These are phyloP conservation scores for Limnephilus auricula DNA, from an alignment of 2,888 invertebrate genomes.

Conservation along the genomic window DNA sequence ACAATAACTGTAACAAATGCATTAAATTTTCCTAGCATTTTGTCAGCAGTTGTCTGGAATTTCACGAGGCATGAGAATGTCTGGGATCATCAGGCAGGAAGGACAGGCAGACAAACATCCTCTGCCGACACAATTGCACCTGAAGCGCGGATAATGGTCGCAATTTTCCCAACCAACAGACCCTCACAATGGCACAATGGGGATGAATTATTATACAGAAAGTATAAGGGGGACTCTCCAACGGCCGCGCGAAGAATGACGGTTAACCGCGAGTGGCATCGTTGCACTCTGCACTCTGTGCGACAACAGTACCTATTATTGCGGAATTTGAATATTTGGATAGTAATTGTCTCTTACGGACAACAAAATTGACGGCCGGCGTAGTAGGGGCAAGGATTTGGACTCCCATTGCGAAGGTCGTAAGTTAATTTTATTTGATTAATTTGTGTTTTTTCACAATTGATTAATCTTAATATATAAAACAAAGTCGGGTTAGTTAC, in stretches of 20 bases:
- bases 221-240: neutral
- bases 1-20: neutral
- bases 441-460: too few relatives aligned
- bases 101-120: slow-evolving; percentile 20
- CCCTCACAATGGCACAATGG: slow-evolving; percentile 6
- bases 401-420: too few relatives aligned
- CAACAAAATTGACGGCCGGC: too few relatives aligned
- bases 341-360: neutral
- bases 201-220: slow-evolving; percentile 25
- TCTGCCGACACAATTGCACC: slow-evolving; percentile 30
- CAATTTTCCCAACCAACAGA: slow-evolving; percentile 6
- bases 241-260: neutral
- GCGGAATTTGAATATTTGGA: neutral
- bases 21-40: neutral
- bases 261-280: neutral
- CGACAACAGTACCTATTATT: neutral
- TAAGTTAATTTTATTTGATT: too few relatives aligned
- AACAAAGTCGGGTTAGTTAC: too few relatives aligned
- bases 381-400: too few relatives aligned
- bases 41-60: neutral
- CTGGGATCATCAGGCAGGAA: neutral
- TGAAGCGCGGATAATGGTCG: slow-evolving; percentile 21
- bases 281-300: neutral
- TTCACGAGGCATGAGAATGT: neutral
- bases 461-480: too few relatives aligned